Evolutionary conservation across 1,140 invertebrate genomes (phyloP), one percentile per base, ranked within the genome.

Genomic region (Hyles vespertilio): DNA sequence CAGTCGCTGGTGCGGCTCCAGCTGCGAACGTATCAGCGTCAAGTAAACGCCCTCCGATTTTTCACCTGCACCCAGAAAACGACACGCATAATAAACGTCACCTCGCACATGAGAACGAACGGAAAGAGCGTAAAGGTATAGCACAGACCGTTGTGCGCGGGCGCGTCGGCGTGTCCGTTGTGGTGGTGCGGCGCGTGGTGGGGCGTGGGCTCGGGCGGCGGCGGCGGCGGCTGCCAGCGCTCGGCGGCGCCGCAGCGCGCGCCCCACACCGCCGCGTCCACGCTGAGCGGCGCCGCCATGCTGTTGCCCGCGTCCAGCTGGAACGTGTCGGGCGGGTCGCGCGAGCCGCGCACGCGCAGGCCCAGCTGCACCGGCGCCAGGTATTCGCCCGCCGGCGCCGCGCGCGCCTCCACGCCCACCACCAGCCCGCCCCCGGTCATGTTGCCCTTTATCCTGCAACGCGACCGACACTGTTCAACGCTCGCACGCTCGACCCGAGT

Each of bases 361-460:
- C 81, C 68, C 67, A 89, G 68, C 51, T 83, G 78, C 69, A 78
- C 69, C 56, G 85, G 85, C n/a, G 69, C 58, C 47, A 77, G 72
- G 75, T 79, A 75, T 58, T 79, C 79, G 53, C 86, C 86, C 32
- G 79, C 54, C 56, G 81, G 65, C 56, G 74, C 71, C 44, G 66
- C 56, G 36, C 72, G 73, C 54, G 85, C 82, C 72, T 87, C 81
- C 65, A 88, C 85, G 12, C 73, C 76, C 58, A 89, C 74, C 63
- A 89, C 75, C 59, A 87, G 77, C 63, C 77, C 79, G 55, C 78
- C 74, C 56, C 77, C 81, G 45, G 77, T 74, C 46, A 77, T 65
- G 72, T 83, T 72, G 32, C 70, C 77, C 51, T 77, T 75, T 12
- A 80, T 69, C 44, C 76, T 78, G 65, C 12, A 47, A 51, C 36